These are phyloP conservation scores for Anoplolepis gracilipes DNA, from an alignment of 1,140 invertebrate genomes.

Conservation along the genomic window DNA sequence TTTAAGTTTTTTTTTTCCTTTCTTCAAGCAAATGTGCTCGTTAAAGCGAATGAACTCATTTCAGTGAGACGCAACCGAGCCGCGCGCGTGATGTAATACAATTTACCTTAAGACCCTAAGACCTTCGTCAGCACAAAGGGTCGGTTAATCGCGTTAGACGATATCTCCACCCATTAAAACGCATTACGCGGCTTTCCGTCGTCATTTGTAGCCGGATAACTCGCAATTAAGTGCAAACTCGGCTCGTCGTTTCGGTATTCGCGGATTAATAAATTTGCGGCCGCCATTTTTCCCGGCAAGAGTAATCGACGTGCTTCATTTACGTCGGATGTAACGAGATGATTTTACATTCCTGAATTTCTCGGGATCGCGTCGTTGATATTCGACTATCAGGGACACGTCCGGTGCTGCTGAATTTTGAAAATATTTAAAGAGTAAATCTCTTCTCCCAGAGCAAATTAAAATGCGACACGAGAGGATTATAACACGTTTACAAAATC, in stretches of 20 bases:
- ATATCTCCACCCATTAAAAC: slow-evolving; percentile 53
- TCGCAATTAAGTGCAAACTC: slow-evolving; percentile 47
- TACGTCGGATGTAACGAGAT: slow-evolving; percentile 11
- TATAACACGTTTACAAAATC: not conserved
- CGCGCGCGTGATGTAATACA: slow-evolving; percentile 36
- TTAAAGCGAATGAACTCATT: slow-evolving; percentile 42
- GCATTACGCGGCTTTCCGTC: slow-evolving; percentile 35
- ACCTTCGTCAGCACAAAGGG: slow-evolving; percentile 49
- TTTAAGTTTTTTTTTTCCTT: not conserved
- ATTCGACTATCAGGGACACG: not conserved
- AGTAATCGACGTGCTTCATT: slow-evolving; percentile 38
- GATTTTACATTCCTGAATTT: not conserved
- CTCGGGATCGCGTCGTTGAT: not conserved
- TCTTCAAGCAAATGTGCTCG: not conserved
- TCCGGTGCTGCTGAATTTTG: not conserved
- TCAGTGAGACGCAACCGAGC: not conserved
- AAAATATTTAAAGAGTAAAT: not conserved
- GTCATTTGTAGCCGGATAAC: slow-evolving; percentile 48
- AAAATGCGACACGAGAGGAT: not conserved
- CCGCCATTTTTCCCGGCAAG: not conserved
- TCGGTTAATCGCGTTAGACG: slow-evolving; percentile 48
- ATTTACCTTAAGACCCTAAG: slow-evolving; percentile 41
- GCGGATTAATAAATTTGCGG: slow-evolving; percentile 29
- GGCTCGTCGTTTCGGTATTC: slow-evolving; percentile 13
- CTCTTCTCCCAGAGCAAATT: not conserved